Evolutionary conservation across 2,888 invertebrate species (phyloP).

Genomic region (Trissoscelio sp.): DNA sequence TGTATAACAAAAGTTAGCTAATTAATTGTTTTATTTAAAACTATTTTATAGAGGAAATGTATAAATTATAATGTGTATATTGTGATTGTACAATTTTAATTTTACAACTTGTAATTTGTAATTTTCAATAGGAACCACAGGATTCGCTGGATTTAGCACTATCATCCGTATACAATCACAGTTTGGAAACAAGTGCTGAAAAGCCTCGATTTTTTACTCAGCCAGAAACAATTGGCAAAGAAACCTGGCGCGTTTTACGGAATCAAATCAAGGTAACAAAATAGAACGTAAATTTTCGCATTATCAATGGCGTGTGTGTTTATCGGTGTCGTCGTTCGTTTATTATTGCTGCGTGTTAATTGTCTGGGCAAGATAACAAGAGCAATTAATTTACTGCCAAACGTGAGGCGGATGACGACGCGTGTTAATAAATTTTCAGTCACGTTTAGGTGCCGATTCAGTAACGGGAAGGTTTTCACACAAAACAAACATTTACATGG

Average conservation of each 20-base stretch:
- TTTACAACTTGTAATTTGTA: too few relatives aligned
- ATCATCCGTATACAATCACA: constrained; percentile 88
- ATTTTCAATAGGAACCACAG: constrained; percentile 84
- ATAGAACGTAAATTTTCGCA: constrained; percentile 19
- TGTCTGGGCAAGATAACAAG: constrained; percentile 70
- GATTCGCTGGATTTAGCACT: constrained; percentile 89
- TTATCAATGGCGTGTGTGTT: constrained; percentile 24
- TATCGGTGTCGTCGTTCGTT: constrained; percentile 56
- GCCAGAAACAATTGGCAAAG: constrained; percentile 87
- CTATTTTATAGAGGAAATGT: too few relatives aligned
- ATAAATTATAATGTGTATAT: too few relatives aligned
- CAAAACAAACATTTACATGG: constrained; percentile 76
- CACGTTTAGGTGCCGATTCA: constrained; percentile 71
- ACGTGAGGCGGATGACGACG: constrained; percentile 69
- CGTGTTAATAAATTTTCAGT: constrained; percentile 74
- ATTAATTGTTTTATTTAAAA: too few relatives aligned
- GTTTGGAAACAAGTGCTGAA: constrained; percentile 84
- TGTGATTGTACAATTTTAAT: too few relatives aligned
- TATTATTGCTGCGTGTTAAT: constrained; percentile 63
- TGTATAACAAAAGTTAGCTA: not conserved
- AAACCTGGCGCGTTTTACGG: constrained; percentile 88
- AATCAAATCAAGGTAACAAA: constrained; percentile 83
- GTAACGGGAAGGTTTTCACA: constrained; percentile 70
- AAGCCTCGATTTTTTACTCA: constrained; percentile 86
- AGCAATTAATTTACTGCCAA: constrained; percentile 74